A percentile compares a stretch with the other conserved stretches of the same genome.
Conservation (phyloP, 2,113 vertebrate genomes). For the Eolophus roseicapilla region DNA sequence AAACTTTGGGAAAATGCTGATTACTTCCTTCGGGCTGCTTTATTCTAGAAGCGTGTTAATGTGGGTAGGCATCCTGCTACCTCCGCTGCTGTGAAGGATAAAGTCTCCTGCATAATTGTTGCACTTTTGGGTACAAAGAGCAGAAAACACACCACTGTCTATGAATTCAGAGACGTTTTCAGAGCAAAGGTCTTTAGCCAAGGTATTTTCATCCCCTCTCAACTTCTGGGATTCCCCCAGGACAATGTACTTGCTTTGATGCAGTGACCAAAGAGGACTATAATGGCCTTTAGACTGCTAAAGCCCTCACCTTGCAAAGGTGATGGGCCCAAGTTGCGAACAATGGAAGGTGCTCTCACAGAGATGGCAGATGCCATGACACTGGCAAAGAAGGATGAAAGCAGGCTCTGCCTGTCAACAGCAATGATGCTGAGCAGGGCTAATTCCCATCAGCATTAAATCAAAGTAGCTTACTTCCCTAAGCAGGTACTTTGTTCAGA, state of each 20-base stretch:
- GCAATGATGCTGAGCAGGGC: not conserved
- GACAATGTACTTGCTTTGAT: fast-evolving
- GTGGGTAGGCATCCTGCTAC: not conserved
- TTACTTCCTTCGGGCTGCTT: not conserved
- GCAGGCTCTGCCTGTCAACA: not conserved
- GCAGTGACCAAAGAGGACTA: not conserved
- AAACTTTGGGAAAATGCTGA: not conserved
- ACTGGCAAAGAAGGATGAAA: not conserved
- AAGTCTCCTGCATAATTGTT: not conserved
- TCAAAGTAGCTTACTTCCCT: conserved; percentile 9
- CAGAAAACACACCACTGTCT: not conserved
- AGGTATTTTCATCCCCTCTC: not conserved
- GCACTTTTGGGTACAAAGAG: not conserved
- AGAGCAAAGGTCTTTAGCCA: not conserved
- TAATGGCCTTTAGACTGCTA: not conserved
- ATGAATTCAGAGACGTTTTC: not conserved
- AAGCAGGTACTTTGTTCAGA: conserved; percentile 20
- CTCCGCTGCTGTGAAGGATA: not conserved
- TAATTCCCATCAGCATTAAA: conserved; percentile 16
- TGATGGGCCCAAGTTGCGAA: not conserved
- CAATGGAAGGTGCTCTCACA: fast-evolving
- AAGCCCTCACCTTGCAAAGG: not conserved
- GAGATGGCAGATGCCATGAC: fast-evolving
- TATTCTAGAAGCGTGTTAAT: not conserved
- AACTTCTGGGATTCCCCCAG: not conserved